These are phyloP conservation scores for Rhinichthys osculus DNA, from an alignment of 2,797 vertebrate species.

Conservation along the genomic window DNA sequence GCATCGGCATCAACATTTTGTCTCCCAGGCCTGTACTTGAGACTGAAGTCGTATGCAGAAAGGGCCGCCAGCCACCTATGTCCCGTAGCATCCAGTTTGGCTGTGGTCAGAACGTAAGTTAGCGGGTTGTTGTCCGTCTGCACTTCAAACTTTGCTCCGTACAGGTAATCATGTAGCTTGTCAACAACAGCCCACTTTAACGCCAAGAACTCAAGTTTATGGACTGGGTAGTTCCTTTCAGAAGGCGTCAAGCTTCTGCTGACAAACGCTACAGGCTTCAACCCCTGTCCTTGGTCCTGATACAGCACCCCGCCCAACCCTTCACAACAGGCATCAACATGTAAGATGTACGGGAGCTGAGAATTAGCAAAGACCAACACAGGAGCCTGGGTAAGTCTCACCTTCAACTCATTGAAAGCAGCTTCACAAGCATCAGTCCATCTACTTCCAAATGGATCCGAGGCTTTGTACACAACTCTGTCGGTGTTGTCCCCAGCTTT, in stretches of 20 bases:
- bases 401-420: background rate
- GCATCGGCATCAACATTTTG: no score
- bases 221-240: background rate
- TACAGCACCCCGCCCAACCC: background rate
- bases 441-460: background rate
- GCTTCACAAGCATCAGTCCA: background rate
- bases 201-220: background rate
- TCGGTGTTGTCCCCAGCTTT: background rate
- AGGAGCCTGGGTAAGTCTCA: background rate
- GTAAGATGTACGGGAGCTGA: background rate
- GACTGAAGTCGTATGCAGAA: no score
- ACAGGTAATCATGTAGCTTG: background rate
- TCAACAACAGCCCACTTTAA: no score
- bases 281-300: no score
- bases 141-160: background rate
- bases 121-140: no score
- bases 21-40: no score
- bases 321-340: background rate
- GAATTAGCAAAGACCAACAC: background rate
- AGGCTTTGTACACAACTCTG: background rate
- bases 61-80: no score
- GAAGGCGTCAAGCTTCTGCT: background rate
- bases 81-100: no score
- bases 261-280: no score
- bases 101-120: no score